Evolutionary conservation across 1,140 invertebrate species (phyloP).

Genomic region (Magallana gigas): DNA sequence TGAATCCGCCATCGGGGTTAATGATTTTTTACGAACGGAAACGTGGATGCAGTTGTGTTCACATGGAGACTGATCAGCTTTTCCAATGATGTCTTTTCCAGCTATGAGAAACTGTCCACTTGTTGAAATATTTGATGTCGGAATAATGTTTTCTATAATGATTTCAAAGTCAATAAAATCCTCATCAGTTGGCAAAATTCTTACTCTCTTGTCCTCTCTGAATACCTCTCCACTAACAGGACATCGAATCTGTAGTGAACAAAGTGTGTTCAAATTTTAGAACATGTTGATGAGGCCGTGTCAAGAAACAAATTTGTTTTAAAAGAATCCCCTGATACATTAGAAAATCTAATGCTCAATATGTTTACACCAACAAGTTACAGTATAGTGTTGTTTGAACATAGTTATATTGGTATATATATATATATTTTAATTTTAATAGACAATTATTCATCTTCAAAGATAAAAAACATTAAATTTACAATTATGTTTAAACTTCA

Average conservation of each 20-base stretch:
- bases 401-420: too few species aligned
- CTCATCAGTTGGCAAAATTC: slow-evolving; percentile 45
- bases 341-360: too few species aligned
- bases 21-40: slow-evolving; percentile 50
- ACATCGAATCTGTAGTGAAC: slow-evolving; percentile 45
- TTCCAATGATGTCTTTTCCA: slow-evolving; percentile 48
- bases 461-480: too few species aligned
- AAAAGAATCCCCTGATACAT: too few species aligned
- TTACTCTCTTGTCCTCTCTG: slow-evolving; percentile 25
- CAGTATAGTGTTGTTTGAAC: too few species aligned
- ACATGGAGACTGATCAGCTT: slow-evolving; percentile 47
- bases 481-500: too few species aligned
- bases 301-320: too few species aligned
- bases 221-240: slow-evolving; percentile 54
- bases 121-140: slow-evolving; percentile 7
- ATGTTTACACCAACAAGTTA: too few species aligned
- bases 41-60: slow-evolving; percentile 58
- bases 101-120: slow-evolving; percentile 23
- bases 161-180: slow-evolving; percentile 58
- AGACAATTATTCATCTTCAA: too few species aligned
- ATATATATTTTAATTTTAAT: too few species aligned
- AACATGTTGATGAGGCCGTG: too few species aligned
- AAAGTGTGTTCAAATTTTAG: too few species aligned
- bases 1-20: background rate
- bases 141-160: slow-evolving; percentile 56